These are phyloP conservation scores for Cassiopea xamachana DNA, from an alignment of 30 jellyfish, hydroid and myxozoan species.

Conservation along the genomic window DNA sequence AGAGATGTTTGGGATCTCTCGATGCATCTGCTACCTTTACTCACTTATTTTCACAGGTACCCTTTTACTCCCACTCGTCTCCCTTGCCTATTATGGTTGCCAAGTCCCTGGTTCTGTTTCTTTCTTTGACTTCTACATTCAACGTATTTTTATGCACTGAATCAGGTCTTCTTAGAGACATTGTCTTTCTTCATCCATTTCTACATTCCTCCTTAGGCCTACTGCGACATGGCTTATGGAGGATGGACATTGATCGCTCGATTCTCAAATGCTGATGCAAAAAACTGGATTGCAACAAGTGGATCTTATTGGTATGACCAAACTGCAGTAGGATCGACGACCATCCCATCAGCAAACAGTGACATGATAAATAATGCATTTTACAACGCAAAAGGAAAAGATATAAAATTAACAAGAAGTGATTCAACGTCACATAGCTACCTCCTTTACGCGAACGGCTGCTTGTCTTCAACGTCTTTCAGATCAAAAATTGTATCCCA, in stretches of 20 bases:
- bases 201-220: too few relatives aligned
- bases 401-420: conserved; percentile 15
- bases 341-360: conserved; percentile 34
- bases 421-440: conserved; percentile 3
- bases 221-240: conserved; percentile 53
- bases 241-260: conserved; percentile 79
- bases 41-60: too few relatives aligned
- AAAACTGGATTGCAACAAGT: conserved; percentile 39
- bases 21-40: too few relatives aligned
- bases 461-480: conserved; percentile 14
- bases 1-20: too few relatives aligned
- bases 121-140: too few relatives aligned
- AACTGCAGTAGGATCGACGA: conserved; percentile 25
- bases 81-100: too few relatives aligned
- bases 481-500: conserved; percentile 4
- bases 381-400: conserved; percentile 3
- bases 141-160: too few relatives aligned
- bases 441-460: conserved; percentile 6
- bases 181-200: too few relatives aligned
- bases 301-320: conserved; percentile 56
- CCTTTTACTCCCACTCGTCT: too few relatives aligned
- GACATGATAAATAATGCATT: conserved; percentile 32
- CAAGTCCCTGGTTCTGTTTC: too few relatives aligned
- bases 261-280: conserved; percentile 67
- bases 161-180: too few relatives aligned